phyloP scores from a whole-genome alignment of 64 coral and sea anemone species.

The Actinia equina region DNA sequence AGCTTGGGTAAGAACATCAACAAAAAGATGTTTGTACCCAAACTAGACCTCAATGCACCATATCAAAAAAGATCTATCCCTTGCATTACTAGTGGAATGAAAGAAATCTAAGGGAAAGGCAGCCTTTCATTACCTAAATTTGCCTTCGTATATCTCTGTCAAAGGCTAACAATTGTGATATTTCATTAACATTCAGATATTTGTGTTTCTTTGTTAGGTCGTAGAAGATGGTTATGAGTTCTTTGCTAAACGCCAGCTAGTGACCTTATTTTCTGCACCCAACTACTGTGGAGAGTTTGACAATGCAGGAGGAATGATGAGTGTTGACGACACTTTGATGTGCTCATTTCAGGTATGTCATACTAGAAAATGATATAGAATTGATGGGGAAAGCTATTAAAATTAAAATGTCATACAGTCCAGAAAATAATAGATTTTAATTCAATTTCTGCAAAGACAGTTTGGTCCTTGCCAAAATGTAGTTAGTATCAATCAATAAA shows the following conservation, averaged over 20 bases:
- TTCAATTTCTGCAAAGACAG: too few relatives aligned
- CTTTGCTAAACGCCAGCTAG: slow-evolving; percentile 95
- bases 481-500: too few relatives aligned
- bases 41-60: too few relatives aligned
- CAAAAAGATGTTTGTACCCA: too few relatives aligned
- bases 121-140: too few relatives aligned
- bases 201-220: slow-evolving; percentile 39
- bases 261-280: slow-evolving; percentile 95
- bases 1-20: too few relatives aligned
- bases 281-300: slow-evolving; percentile 98
- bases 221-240: slow-evolving; percentile 99
- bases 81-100: too few relatives aligned
- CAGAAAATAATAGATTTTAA: too few relatives aligned
- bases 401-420: not conserved
- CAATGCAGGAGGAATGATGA: slow-evolving; percentile 99
- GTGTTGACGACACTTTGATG: slow-evolving; percentile 95
- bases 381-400: not conserved
- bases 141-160: too few relatives aligned
- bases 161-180: not conserved
- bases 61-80: too few relatives aligned
- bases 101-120: too few relatives aligned
- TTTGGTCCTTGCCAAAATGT: too few relatives aligned
- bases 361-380: not conserved
- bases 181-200: not conserved
- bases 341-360: slow-evolving; percentile 90